Base-by-base conservation (phyloP, 2,797 vertebrate species). In the Rhinophrynus dorsalis region DNA sequence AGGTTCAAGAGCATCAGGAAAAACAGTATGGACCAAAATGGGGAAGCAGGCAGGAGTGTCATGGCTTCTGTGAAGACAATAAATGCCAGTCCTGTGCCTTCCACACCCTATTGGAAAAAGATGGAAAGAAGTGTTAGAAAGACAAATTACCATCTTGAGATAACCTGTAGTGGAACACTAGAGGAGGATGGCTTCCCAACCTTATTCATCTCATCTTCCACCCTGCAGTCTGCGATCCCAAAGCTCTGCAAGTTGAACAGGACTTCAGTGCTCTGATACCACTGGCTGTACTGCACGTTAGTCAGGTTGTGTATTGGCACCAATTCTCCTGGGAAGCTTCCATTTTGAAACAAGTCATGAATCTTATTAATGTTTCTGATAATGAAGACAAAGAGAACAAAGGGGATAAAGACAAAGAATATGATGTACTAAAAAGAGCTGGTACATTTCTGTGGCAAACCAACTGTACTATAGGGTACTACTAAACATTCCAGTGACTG, bases 1-100 rank as follows among this genome's bases (percentile, higher is more conserved):
- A 92, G 48, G 57, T 86, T 89, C 68, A 95, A 87, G 75, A 93
- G 79, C 91, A 93, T 87, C 61, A 96, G 86, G 79, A 95, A 94
- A 82, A 94, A 94, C 24, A 94, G 75, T 0, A 85, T 71, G 0
- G 91, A 92, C 93, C 93, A 95, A 80, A 93, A 92, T 0, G 89
- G 83, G 50, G 91, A 92, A 2, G 83, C 89, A 0, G 94, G 92
- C 18, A 94, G 83, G 2, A 83, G 82, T 0, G 90, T 87, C 80
- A 93, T 91, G 23, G 91, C 89, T 78, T 95, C 92, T 0, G 88
- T 89, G 83, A 95, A 94, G 51, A 85, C 82, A 2, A 95, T 89
- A 9, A 91, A 94, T 0, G 86, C 91, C 33, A 95, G 77, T 3
- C 85, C 88, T 0, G 91, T 90, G 6, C 90, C 90, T 66, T 92